phyloP scores from a whole-genome alignment of 1,140 invertebrate species.

The Dermatophagoides farinae region DNA sequence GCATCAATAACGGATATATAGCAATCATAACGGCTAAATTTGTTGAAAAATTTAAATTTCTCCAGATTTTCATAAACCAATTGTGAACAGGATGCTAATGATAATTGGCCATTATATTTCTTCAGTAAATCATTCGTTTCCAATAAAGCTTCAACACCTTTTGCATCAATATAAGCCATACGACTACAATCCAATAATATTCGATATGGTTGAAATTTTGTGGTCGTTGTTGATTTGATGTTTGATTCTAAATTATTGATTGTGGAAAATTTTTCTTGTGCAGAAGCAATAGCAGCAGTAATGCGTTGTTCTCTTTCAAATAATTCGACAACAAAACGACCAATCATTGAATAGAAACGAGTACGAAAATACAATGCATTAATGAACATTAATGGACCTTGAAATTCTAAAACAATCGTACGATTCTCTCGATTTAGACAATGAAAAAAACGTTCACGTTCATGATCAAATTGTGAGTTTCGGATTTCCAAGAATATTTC shows the following conservation, averaged over 20 bases:
- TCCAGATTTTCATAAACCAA: too few relatives aligned
- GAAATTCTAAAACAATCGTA: background rate
- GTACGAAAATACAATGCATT: conserved; percentile 1
- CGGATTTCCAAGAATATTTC: too few relatives aligned
- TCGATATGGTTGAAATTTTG: conserved; percentile 5
- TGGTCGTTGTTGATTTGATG: background rate
- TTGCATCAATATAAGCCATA: conserved; percentile 16
- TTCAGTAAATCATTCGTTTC: conserved; percentile 12
- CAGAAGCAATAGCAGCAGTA: background rate
- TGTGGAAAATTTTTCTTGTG: background rate
- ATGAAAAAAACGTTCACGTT: too few relatives aligned
- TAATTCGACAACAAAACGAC: too few relatives aligned
- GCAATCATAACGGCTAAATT: too few relatives aligned
- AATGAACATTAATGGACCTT: conserved; percentile 2
- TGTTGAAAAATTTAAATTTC: too few relatives aligned
- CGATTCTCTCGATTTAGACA: background rate
- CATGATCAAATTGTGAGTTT: too few relatives aligned
- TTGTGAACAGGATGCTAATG: background rate
- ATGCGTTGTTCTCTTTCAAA: background rate
- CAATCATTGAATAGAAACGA: background rate
- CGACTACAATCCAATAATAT: conserved; percentile 19
- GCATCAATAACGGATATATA: too few relatives aligned
- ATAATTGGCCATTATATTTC: background rate
- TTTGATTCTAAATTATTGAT: background rate
- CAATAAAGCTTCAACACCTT: conserved; percentile 16